phyloP scores from a whole-genome alignment of 2,888 invertebrate genomes.

The Cyclophora albipunctata region DNA sequence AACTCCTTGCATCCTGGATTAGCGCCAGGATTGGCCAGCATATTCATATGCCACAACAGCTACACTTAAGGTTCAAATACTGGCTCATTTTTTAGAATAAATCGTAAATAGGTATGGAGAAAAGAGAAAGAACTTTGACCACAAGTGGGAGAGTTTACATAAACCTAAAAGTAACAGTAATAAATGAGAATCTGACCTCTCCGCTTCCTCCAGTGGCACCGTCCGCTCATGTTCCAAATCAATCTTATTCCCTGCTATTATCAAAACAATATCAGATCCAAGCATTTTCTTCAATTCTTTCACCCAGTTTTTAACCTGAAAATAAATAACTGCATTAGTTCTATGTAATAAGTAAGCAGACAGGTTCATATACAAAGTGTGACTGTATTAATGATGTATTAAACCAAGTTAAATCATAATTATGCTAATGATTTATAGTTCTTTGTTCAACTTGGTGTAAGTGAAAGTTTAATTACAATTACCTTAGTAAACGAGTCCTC shows the following conservation, averaged over 20 bases:
- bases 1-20: too few species aligned
- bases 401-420: neutral
- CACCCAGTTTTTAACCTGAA: constrained; percentile 97
- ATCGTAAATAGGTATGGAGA: too few species aligned
- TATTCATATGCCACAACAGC: too few species aligned
- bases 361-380: neutral
- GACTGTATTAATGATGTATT: neutral
- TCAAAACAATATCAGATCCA: constrained; percentile 91
- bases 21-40: too few species aligned
- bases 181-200: constrained; percentile 73
- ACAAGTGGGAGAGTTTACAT: too few species aligned
- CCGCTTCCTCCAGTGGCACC: constrained; percentile 89
- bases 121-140: too few species aligned
- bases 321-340: constrained; percentile 9
- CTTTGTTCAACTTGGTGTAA: too few species aligned
- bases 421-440: too few species aligned
- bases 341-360: too few species aligned
- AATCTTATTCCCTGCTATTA: constrained; percentile 97
- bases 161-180: too few species aligned
- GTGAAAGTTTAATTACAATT: constrained; percentile 55
- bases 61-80: too few species aligned
- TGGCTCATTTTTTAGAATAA: too few species aligned
- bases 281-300: constrained; percentile 97
- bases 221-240: constrained; percentile 94
- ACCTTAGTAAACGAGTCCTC: constrained; percentile 96